phyloP scores from a whole-genome alignment of 2,113 vertebrate genomes.

The Tichodroma muraria region DNA sequence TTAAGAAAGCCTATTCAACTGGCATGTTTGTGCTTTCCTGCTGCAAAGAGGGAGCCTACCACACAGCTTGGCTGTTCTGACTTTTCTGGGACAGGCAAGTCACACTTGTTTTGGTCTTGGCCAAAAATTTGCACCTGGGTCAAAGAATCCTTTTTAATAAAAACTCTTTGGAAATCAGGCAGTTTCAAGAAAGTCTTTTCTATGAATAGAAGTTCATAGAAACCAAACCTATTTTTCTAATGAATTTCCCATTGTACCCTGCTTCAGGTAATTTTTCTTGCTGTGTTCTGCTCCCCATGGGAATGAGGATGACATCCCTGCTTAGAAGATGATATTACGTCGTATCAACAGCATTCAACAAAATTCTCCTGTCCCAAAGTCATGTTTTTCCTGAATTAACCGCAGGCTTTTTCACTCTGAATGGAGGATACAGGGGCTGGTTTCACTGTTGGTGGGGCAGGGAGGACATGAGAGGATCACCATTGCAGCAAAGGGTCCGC shows the following conservation, averaged over 20 bases:
- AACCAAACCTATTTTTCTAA: not conserved
- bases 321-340: not conserved
- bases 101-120: not conserved
- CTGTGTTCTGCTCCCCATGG: not conserved
- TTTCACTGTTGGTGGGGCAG: not conserved
- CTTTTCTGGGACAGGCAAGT: not conserved
- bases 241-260: not conserved
- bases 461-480: not conserved
- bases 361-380: not conserved
- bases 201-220: not conserved
- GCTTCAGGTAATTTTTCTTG: not conserved
- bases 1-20: not conserved
- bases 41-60: not conserved
- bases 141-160: not conserved
- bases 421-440: not conserved
- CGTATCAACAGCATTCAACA: not conserved
- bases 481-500: accelerated
- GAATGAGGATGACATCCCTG: not conserved
- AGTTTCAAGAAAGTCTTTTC: not conserved
- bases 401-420: not conserved
- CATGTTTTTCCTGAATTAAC: not conserved
- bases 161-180: not conserved
- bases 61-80: not conserved
- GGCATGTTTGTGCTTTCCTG: not conserved
- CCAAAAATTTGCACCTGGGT: not conserved